Evolutionary conservation across 2,888 invertebrate genomes (phyloP).

Genomic region (Ceramica pisi): DNA sequence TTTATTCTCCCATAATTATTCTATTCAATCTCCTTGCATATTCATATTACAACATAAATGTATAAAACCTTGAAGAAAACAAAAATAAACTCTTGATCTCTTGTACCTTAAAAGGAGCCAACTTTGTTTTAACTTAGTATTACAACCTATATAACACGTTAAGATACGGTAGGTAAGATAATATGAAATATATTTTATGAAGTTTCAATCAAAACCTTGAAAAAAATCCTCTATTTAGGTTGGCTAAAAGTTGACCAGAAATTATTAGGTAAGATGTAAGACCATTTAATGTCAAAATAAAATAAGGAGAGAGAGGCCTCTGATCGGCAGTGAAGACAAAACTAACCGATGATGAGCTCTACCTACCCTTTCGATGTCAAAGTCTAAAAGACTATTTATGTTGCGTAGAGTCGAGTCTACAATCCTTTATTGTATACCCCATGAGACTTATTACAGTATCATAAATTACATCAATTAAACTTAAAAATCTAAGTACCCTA

Average conservation of each 20-base stretch:
- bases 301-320: slow-evolving; percentile 58
- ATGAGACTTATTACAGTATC: slow-evolving; percentile 65
- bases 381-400: slow-evolving; percentile 65
- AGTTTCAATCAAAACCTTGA: slow-evolving; percentile 49
- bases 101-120: slow-evolving; percentile 57
- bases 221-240: slow-evolving; percentile 54
- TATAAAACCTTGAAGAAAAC: slow-evolving; percentile 27
- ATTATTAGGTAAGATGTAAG: slow-evolving; percentile 61
- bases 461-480: slow-evolving; percentile 53
- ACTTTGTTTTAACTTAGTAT: slow-evolving; percentile 56
- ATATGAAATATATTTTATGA: slow-evolving; percentile 54
- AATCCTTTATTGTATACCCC: slow-evolving; percentile 50
- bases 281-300: slow-evolving; percentile 58
- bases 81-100: slow-evolving; percentile 52
- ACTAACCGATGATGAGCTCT: slow-evolving; percentile 44
- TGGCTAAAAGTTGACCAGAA: slow-evolving; percentile 65
- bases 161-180: slow-evolving; percentile 37
- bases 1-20: slow-evolving; percentile 31
- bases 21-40: slow-evolving; percentile 37
- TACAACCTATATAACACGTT: slow-evolving; percentile 35
- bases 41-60: slow-evolving; percentile 25
- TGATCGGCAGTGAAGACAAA: slow-evolving; percentile 37
- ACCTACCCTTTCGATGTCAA: slow-evolving; percentile 50
- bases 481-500: slow-evolving; percentile 51
- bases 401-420: slow-evolving; percentile 45